Evolutionary conservation across 2,113 vertebrate species (phyloP).

Genomic region (Scomber colias): DNA sequence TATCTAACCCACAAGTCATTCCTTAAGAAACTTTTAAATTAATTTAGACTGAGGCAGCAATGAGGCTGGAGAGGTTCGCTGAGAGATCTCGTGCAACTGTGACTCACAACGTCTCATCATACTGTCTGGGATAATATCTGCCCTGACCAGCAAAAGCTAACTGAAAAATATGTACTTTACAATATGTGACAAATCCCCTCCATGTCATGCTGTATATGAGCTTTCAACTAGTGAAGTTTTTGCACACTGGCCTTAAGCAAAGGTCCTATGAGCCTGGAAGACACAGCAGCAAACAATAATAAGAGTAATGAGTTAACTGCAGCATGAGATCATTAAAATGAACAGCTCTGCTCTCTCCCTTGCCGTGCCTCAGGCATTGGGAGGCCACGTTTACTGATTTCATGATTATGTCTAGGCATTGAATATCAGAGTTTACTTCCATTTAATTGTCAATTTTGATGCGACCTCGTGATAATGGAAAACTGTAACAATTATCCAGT

Average conservation of each 20-base stretch:
- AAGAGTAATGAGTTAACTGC: constrained; percentile 63
- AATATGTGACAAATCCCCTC: constrained; percentile 10
- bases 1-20: constrained; percentile 9
- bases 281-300: constrained; percentile 38
- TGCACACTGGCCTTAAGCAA: constrained; percentile 21
- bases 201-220: constrained; percentile 1
- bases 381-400: constrained; percentile 67
- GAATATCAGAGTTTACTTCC: constrained; percentile 42
- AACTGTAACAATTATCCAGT: constrained; percentile 57
- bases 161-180: constrained; percentile 29
- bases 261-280: constrained; percentile 35
- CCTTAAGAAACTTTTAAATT: constrained; percentile 15
- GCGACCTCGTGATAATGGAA: constrained; percentile 68
- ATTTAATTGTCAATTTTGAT: constrained; percentile 69
- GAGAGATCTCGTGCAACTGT: neutral
- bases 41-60: neutral
- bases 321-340: constrained; percentile 66
- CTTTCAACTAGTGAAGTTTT: constrained; percentile 3
- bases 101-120: constrained; percentile 14
- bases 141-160: constrained; percentile 18
- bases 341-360: constrained; percentile 41
- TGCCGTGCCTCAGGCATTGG: constrained; percentile 59
- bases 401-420: constrained; percentile 58
- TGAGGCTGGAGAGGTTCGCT: neutral
- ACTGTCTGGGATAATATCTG: neutral